Conservation (phyloP, 2,888 invertebrate genomes). For the Pyralis farinalis region DNA sequence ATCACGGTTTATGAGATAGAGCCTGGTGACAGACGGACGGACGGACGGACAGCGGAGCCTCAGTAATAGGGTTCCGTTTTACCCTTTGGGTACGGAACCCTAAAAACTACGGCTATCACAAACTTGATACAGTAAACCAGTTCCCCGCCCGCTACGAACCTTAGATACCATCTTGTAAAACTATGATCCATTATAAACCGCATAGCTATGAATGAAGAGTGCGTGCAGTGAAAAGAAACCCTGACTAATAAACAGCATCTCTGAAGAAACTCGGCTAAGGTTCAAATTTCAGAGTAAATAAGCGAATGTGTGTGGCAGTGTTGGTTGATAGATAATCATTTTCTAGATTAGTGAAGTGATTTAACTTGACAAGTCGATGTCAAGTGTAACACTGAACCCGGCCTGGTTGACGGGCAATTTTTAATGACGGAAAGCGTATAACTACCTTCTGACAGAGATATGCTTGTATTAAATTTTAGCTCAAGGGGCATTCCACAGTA, state of each 20-base stretch:
- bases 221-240: neutral
- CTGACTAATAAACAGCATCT: neutral
- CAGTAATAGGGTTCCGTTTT: too few species aligned
- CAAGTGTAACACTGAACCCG: slow-evolving; percentile 14
- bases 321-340: neutral
- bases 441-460: slow-evolving; percentile 10
- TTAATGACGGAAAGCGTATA: slow-evolving; percentile 17
- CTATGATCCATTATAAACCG: slow-evolving; percentile 6
- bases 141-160: slow-evolving; percentile 5
- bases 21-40: too few species aligned
- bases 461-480: slow-evolving; percentile 6
- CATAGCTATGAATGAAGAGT: slow-evolving; percentile 4
- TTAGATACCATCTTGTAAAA: slow-evolving; percentile 13
- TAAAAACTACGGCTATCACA: too few species aligned
- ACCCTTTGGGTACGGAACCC: too few species aligned
- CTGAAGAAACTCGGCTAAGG: neutral
- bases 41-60: too few species aligned
- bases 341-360: slow-evolving; percentile 12
- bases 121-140: slow-evolving; percentile 28
- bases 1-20: too few species aligned
- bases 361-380: slow-evolving; percentile 11
- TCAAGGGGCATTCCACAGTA: slow-evolving; percentile 22
- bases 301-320: slow-evolving; percentile 1
- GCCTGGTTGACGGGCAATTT: slow-evolving; percentile 6
- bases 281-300: neutral